A percentile compares a stretch with the other conserved stretches of the same genome.
Conservation (phyloP, 53 echinoderm and acorn worm species). For the Holothuria leucospilota region DNA sequence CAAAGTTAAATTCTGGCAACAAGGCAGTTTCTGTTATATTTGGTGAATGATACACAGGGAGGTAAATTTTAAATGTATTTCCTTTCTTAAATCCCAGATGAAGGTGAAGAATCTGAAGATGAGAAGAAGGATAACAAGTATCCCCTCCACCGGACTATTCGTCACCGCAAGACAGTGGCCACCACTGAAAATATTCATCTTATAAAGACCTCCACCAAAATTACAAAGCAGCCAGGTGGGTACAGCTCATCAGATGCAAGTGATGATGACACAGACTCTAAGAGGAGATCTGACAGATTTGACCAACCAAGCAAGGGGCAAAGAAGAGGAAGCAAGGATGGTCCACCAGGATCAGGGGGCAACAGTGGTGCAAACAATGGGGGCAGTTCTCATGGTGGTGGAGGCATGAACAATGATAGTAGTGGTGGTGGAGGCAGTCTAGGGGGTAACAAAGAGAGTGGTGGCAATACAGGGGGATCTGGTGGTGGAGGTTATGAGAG, state of each 20-base stretch:
- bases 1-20: too few species aligned
- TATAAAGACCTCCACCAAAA: constrained; percentile 69
- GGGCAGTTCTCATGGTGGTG: constrained; percentile 55
- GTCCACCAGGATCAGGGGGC: constrained; percentile 81
- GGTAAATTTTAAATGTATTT: not conserved
- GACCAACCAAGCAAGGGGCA: constrained; percentile 81
- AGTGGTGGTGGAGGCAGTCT: constrained; percentile 56
- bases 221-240: constrained; percentile 63
- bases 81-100: constrained; percentile 54
- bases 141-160: constrained; percentile 66
- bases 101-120: constrained; percentile 88
- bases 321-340: constrained; percentile 94
- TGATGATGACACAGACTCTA: constrained; percentile 93
- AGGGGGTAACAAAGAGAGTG: constrained; percentile 66
- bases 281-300: constrained; percentile 90
- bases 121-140: constrained; percentile 67
- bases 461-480: constrained; percentile 41
- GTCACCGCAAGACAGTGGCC: constrained; percentile 81
- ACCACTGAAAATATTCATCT: constrained; percentile 75
- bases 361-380: constrained; percentile 74
- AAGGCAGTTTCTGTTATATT: too few species aligned
- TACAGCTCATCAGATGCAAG: constrained; percentile 99
- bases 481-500: constrained; percentile 64
- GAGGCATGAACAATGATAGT: constrained; percentile 70
- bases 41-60: too few species aligned